These are phyloP conservation scores for Caenorhabditis briggsae DNA, from an alignment of 1,140 invertebrate genomes.

Conservation along the genomic window DNA sequence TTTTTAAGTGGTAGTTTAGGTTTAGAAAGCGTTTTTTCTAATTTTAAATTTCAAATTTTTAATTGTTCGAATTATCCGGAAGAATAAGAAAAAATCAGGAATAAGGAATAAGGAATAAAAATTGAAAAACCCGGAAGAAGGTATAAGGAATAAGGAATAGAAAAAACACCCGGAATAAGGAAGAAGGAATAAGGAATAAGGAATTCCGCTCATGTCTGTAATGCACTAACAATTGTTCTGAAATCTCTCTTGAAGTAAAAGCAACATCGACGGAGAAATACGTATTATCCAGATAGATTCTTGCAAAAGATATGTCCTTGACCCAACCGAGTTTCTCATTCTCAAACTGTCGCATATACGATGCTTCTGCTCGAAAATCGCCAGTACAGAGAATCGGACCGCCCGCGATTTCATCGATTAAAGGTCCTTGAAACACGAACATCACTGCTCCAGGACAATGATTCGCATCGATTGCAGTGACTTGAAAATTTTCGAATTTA, in stretches of 20 bases:
- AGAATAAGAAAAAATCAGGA: too few species aligned
- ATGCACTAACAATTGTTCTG: not conserved
- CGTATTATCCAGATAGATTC: slow-evolving; percentile 6
- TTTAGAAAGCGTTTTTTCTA: too few species aligned
- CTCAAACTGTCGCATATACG: not conserved
- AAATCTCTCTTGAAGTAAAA: not conserved
- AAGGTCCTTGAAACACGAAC: not conserved
- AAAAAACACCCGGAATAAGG: too few species aligned
- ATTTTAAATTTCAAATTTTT: too few species aligned
- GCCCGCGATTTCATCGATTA: not conserved
- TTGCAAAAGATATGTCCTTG: not conserved
- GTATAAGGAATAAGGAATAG: too few species aligned
- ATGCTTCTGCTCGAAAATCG: slow-evolving; percentile 13
- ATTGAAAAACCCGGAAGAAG: too few species aligned
- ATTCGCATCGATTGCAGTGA: not conserved
- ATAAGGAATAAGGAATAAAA: too few species aligned
- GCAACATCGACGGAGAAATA: not conserved
- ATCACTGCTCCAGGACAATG: slow-evolving; percentile 3
- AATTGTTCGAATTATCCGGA: too few species aligned
- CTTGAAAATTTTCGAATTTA: not conserved
- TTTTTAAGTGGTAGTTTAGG: too few species aligned
- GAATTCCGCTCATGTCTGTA: too few species aligned
- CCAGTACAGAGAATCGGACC: not conserved
- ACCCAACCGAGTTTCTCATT: not conserved
- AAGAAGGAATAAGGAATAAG: too few species aligned